Conservation (phyloP, 2,797 vertebrate genomes). For the Melanotaenia parkinsoni region DNA sequence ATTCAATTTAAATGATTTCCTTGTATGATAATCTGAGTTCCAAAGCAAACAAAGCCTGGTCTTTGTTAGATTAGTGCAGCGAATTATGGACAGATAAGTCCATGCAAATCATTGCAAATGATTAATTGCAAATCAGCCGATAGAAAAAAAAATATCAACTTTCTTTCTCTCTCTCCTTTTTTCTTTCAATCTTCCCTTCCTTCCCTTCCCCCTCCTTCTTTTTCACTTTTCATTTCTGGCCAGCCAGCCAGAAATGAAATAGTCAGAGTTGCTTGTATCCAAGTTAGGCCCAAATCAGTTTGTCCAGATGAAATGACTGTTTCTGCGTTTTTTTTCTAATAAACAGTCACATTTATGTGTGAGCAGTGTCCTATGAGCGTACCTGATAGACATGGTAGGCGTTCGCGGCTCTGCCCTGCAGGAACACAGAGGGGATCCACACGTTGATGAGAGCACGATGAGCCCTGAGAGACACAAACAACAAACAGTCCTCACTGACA, state of each 20-base stretch:
- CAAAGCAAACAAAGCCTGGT: background rate
- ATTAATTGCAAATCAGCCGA: no score
- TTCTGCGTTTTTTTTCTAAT: background rate
- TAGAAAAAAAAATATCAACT: no score
- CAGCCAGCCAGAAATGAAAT: no score
- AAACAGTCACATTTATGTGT: constrained; percentile 1
- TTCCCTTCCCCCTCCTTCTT: no score
- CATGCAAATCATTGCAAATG: no score
- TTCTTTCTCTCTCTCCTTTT: no score
- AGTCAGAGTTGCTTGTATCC: background rate
- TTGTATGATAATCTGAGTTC: background rate
- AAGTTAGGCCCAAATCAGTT: background rate
- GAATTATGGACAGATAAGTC: background rate
- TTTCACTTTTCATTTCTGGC: no score
- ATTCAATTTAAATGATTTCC: no score
- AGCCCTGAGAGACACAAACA: constrained; percentile 83
- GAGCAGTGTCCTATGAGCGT: constrained; percentile 12
- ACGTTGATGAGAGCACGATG: constrained; percentile 98
- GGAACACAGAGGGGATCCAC: constrained; percentile 98
- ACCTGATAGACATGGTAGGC: constrained; percentile 99
- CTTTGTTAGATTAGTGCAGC: background rate
- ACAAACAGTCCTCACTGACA: constrained; percentile 37
- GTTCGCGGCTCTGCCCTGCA: constrained; percentile 93
- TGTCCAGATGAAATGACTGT: background rate
- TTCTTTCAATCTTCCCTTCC: no score